Evolutionary conservation across 2,888 invertebrate genomes (phyloP).

Genomic region (Nowickia ferox): DNA sequence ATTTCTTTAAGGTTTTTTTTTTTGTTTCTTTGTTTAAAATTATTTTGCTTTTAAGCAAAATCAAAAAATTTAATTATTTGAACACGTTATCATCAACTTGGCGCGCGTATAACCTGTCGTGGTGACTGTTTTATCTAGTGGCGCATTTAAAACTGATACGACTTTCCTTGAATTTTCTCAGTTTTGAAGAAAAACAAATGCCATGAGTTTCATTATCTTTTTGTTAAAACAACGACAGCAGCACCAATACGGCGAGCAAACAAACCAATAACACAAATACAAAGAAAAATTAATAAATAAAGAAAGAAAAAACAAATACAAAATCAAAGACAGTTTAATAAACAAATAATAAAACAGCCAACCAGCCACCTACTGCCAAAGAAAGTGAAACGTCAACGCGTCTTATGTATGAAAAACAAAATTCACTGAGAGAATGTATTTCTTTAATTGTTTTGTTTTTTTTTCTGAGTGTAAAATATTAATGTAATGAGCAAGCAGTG

Average conservation of each 20-base stretch:
- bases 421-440: constrained; percentile 9
- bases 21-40: constrained; percentile 1
- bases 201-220: constrained; percentile 65
- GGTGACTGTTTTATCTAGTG: constrained; percentile 64
- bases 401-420: constrained; percentile 55
- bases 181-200: constrained; percentile 57
- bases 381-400: constrained; percentile 46
- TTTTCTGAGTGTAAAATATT: constrained; percentile 43
- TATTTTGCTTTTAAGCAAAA: not conserved
- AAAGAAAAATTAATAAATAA: constrained; percentile 28
- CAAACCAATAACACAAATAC: constrained; percentile 61
- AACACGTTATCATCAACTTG: constrained; percentile 55
- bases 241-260: constrained; percentile 21
- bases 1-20: constrained; percentile 30
- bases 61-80: constrained; percentile 22
- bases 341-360: constrained; percentile 39
- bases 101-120: constrained; percentile 36
- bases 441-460: not conserved
- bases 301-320: not conserved
- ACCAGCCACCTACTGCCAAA: constrained; percentile 23
- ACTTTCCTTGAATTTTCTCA: constrained; percentile 61
- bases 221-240: constrained; percentile 35
- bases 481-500: not conserved
- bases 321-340: constrained; percentile 31
- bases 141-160: constrained; percentile 66